These are phyloP conservation scores for Onthophagus sagittarius DNA, from an alignment of 2,888 invertebrate species.

Conservation along the genomic window DNA sequence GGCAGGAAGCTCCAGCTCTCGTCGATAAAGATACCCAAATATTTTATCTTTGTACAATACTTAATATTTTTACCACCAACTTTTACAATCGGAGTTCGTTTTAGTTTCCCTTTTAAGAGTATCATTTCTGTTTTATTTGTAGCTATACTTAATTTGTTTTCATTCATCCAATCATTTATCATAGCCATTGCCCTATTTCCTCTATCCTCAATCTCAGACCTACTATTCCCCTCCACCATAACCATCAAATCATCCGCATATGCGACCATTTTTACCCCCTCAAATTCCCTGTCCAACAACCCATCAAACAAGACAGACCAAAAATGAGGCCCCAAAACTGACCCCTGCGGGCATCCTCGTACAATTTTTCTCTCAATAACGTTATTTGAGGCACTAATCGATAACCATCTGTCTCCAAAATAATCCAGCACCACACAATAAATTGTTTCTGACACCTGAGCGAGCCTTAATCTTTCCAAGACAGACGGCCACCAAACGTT, in stretches of 20 bases:
- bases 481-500: constrained; percentile 24
- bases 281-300: neutral
- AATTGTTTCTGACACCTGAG: neutral
- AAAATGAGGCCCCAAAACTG: constrained; percentile 15
- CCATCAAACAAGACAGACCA: constrained; percentile 14
- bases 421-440: constrained; percentile 11
- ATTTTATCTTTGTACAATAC: neutral
- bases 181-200: neutral
- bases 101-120: constrained; percentile 1
- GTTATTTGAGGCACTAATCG: neutral
- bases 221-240: neutral
- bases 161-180: neutral
- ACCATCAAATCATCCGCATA: constrained; percentile 18
- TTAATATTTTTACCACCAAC: neutral
- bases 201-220: neutral
- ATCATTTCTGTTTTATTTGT: constrained; percentile 4
- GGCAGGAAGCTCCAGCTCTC: neutral
- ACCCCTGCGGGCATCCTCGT: constrained; percentile 21
- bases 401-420: constrained; percentile 1
- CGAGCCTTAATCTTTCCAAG: neutral
- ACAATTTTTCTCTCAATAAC: neutral
- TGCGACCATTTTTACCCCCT: neutral
- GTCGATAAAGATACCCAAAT: constrained; percentile 6
- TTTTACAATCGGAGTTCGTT: neutral
- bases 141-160: neutral